Percentiles rank a stretch among this genome's conserved stretches.
Evolutionary conservation across 2,797 vertebrate genomes (phyloP).

Genomic region (Oreortyx pictus): DNA sequence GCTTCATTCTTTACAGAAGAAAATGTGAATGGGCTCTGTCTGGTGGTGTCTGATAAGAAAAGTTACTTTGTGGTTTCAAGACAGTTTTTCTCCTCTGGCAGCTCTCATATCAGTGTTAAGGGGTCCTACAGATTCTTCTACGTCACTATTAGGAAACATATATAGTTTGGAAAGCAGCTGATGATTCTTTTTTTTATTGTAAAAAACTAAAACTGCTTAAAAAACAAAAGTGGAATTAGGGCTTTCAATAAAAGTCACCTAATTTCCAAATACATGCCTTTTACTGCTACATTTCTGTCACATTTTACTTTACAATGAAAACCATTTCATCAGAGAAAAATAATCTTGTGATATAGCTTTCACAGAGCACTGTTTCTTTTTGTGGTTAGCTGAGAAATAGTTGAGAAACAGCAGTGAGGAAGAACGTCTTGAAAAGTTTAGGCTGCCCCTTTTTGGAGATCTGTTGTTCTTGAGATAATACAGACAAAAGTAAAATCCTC

Average conservation of each 20-base stretch:
- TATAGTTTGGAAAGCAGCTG: not conserved
- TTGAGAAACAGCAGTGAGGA: not conserved
- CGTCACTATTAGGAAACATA: not conserved
- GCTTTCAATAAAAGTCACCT: not conserved
- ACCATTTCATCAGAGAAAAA: not conserved
- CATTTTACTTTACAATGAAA: not conserved
- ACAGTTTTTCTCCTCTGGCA: constrained; percentile 35
- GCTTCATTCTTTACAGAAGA: not conserved
- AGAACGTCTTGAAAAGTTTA: not conserved
- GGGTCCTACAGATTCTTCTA: not conserved
- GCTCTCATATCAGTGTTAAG: constrained; percentile 18
- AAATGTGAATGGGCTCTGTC: constrained; percentile 6
- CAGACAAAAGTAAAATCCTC: not conserved
- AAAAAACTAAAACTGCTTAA: not conserved
- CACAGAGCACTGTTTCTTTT: not conserved
- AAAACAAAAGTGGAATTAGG: not conserved
- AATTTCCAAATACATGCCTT: not conserved
- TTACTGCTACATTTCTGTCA: not conserved
- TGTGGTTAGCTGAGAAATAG: not conserved
- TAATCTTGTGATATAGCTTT: not conserved
- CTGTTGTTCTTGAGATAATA: not conserved
- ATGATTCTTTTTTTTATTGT: not conserved
- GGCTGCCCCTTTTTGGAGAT: not conserved
- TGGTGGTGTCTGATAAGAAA: constrained; percentile 54
- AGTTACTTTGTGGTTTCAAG: constrained; percentile 51